Evolutionary conservation across 2,113 vertebrate genomes (phyloP).

Genomic region (Campylomormyrus numenius): DNA sequence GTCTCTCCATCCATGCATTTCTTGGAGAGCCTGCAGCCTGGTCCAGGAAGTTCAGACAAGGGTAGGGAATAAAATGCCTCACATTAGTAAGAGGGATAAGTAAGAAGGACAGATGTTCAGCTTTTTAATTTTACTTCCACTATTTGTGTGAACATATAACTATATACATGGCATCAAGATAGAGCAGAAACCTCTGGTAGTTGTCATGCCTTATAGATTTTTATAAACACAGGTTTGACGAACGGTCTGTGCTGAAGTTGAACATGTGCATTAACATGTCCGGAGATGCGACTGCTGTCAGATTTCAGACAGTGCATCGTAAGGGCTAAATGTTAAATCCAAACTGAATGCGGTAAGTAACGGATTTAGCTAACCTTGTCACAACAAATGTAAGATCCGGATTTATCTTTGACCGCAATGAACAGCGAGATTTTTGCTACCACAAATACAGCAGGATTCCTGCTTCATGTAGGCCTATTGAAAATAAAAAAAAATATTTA

Average conservation of each 20-base stretch:
- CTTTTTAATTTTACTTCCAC: background rate
- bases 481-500: constrained; percentile 29
- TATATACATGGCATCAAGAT: background rate
- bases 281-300: background rate
- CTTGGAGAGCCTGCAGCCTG: background rate
- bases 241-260: background rate
- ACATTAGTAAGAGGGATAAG: background rate
- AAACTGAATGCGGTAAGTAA: background rate
- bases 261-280: background rate
- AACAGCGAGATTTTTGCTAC: background rate
- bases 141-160: background rate
- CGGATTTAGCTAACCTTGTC: background rate
- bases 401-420: background rate
- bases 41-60: background rate
- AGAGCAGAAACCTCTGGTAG: background rate
- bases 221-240: background rate
- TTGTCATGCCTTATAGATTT: background rate
- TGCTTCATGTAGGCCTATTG: background rate
- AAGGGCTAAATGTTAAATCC: background rate
- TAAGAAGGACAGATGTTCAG: background rate
- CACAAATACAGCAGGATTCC: background rate
- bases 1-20: background rate
- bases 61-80: background rate
- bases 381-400: constrained; percentile 17
- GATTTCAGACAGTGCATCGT: background rate